Evolutionary conservation across 2,113 vertebrate species (phyloP), one percentile per base, ranked within the genome.

Genomic region (Catharus fuscescens): DNA sequence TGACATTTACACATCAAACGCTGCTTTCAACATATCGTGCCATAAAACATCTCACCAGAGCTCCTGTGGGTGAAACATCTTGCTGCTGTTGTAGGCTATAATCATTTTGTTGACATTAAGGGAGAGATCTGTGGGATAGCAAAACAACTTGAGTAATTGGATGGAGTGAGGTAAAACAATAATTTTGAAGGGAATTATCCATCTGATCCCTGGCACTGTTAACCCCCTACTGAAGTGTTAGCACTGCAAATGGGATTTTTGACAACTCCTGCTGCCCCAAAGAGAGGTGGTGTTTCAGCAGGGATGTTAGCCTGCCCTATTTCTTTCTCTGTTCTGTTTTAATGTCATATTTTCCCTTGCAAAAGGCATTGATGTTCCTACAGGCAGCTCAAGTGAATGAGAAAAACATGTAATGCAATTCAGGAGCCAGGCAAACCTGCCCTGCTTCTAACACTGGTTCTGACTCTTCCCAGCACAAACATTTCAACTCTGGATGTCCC

Each of bases 81-180:
- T 91, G 91, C 93, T 3, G 64, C 62, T 80, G 47, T 80, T 76
- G 82, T 62, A 93, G 93, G 54, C 92, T 85, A 14, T 92, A 96
- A 97, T 95, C 84, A 96, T 95, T 95, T 60, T 94, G 90, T 88
- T 95, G 91, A 94, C 87, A 90, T 94, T 97, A 96, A 93, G 44
- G 32, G 81, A 86, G 83, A 96, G 90, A 95, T 85, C 67, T 70
- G 72, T 48, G 72, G 57, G 72, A 67, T 11, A 85, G 74, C 48
- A 92, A 96, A 96, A 95, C 66, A 92, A 93, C 86, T 59, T 88
- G 78, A 81, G 71, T 92, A 92, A 96, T 74, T 84, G 84, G 87
- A 70, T 81, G 34, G 87, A 83, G 74, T 2, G 83, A 96, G 59
- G 76, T 95, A 89, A 98, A 97, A 95, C 65, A 97, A 62, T 90